Evolutionary conservation across 2,888 invertebrate genomes (phyloP), one percentile per base, ranked within the genome.

Genomic region (Leptothorax acervorum): DNA sequence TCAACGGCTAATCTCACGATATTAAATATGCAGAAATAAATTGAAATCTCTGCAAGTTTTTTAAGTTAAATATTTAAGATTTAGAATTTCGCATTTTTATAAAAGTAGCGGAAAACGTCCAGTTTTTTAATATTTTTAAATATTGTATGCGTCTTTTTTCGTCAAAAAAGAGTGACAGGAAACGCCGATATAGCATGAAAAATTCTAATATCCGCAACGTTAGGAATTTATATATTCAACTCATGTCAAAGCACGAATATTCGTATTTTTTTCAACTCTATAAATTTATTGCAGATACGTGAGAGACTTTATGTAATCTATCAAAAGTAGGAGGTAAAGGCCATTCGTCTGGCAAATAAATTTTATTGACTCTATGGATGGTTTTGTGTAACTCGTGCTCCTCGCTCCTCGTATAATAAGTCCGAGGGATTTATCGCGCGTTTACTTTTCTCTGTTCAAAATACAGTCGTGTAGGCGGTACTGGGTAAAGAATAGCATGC

Each of bases 361-460:
- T 66, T 53, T 42, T 18, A 12, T 35, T 28, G 42, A 66, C 55
- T 73, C 28, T 42, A 73, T 73, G 39, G 5, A 42, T 28, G 8
- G 18, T 1, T n/a, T 35, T 76, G 28, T 78, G 42, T 55, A 66
- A 15, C 31, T 66, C n/a, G 66, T 66, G 42, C 45, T 62, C 8
- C 8, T n/a, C 9, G 31, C 48, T 23, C 23, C 23, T 23, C 23
- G 23, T 23, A 23, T 23, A 23, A 31, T 31, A 63, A 75, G 39
- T 66, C 5, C 42, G 42, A 8, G 15, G 28, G 11, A 78, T 66
- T 66, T 55, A 55, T 28, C 53, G n/a, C 42, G 42, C 28, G 28
- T 78, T 66, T 78, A 66, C 55, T 28, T 78, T 78, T 55, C 18
- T 3, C 5, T n/a, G 42, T 78, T 55, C 31, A 78, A 55, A 66